These are phyloP conservation scores for Metopia argyrocephala DNA, from an alignment of 2,888 invertebrate species.

Conservation along the genomic window DNA sequence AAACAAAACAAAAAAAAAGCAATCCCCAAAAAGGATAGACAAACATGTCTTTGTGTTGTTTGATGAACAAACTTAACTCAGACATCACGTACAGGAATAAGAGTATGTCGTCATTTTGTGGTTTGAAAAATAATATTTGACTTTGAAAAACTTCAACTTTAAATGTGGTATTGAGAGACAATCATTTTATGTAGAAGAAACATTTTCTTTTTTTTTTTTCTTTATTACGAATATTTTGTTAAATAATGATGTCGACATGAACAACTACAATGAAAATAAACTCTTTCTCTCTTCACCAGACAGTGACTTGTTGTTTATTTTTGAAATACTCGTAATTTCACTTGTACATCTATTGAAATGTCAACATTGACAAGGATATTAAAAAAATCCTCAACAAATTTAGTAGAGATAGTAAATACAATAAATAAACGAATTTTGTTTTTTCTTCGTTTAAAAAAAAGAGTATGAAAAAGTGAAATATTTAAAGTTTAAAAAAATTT, in stretches of 20 bases:
- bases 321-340: background rate
- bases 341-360: slow-evolving; percentile 24
- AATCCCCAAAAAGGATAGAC: slow-evolving; percentile 1
- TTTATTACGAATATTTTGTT: slow-evolving; percentile 14
- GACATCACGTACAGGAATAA: slow-evolving; percentile 53
- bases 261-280: slow-evolving; percentile 31
- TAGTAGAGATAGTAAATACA: slow-evolving; percentile 13
- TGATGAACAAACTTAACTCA: slow-evolving; percentile 57
- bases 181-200: slow-evolving; percentile 24
- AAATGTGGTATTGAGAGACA: slow-evolving; percentile 1
- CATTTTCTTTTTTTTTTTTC: slow-evolving; percentile 8
- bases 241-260: slow-evolving; percentile 24
- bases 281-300: background rate
- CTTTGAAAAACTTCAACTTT: slow-evolving; percentile 34
- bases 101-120: slow-evolving; percentile 55
- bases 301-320: slow-evolving; percentile 14
- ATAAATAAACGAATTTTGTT: too few relatives aligned
- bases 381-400: slow-evolving; percentile 34
- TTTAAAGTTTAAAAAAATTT: too few relatives aligned
- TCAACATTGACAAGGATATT: slow-evolving; percentile 56
- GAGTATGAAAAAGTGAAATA: too few relatives aligned
- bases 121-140: slow-evolving; percentile 53
- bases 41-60: slow-evolving; percentile 39
- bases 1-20: background rate
- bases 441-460: too few relatives aligned